Conservation (phyloP, 1,140 invertebrate genomes). For the Ectropis grisescens region DNA sequence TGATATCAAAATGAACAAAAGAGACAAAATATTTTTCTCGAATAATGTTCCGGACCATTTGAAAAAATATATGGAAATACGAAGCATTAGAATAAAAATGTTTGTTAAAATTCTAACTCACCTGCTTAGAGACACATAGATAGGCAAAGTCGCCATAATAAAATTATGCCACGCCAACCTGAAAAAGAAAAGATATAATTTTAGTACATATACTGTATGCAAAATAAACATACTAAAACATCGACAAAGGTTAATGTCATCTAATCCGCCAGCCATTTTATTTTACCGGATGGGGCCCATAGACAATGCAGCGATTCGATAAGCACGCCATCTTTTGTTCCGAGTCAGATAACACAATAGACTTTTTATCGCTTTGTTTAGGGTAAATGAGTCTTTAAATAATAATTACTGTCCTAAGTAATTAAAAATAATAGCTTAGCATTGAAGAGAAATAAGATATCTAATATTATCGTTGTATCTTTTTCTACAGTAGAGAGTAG, state of each 20-base stretch:
- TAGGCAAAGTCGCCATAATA: conserved; percentile 45
- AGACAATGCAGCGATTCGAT: conserved; percentile 42
- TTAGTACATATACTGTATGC: background rate
- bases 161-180: conserved; percentile 10
- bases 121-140: conserved; percentile 51
- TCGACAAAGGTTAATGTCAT: no score
- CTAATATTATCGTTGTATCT: background rate
- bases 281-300: conserved; percentile 24
- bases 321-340: conserved; percentile 36
- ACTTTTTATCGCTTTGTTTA: conserved; percentile 13
- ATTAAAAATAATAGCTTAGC: no score
- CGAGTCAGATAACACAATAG: conserved; percentile 29
- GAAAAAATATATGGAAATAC: no score
- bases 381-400: background rate
- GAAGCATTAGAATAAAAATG: no score
- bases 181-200: conserved; percentile 13
- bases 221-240: no score
- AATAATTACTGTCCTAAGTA: no score
- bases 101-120: conserved; percentile 10
- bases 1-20: no score
- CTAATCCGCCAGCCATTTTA: conserved; percentile 3
- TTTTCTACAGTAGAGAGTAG: conserved; percentile 2
- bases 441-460: no score
- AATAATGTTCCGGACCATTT: no score
- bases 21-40: no score